A percentile compares a stretch with the other conserved stretches of the same genome.
Evolutionary conservation across 1,140 invertebrate species (phyloP).

Genomic region (Theocolax elegans): DNA sequence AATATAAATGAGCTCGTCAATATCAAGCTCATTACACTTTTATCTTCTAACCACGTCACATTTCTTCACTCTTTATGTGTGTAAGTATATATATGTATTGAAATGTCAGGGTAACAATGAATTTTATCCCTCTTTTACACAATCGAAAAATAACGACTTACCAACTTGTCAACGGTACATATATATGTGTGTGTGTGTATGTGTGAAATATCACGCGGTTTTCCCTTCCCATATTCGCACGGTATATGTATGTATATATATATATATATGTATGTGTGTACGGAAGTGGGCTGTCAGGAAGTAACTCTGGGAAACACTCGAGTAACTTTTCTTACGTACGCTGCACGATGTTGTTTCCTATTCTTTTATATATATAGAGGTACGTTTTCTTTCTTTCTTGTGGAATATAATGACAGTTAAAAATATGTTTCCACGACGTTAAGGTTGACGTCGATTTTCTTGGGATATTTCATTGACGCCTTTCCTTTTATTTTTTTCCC

Average conservation of each 20-base stretch:
- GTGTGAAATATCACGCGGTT: not conserved
- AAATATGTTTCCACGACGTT: not conserved
- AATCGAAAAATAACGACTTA: not conserved
- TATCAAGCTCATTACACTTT: not conserved
- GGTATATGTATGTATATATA: too few relatives aligned
- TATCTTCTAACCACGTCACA: not conserved
- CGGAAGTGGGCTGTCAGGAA: not conserved
- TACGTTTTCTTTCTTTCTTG: not conserved
- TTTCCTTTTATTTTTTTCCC: too few relatives aligned
- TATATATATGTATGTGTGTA: too few relatives aligned
- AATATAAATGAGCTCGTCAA: conserved; percentile 3
- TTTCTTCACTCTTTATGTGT: not conserved
- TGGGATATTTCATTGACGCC: not conserved
- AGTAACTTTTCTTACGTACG: too few relatives aligned
- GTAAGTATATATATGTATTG: too few relatives aligned
- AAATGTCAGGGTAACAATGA: not conserved
- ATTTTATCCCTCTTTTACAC: not conserved
- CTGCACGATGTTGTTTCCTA: too few relatives aligned
- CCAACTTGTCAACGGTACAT: not conserved
- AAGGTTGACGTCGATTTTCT: not conserved
- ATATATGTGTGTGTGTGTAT: too few relatives aligned
- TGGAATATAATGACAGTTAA: conserved; percentile 2
- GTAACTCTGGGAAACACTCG: not conserved
- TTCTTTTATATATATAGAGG: too few relatives aligned
- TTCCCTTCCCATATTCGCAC: too few relatives aligned